These are phyloP conservation scores for Siniperca undulata DNA, from an alignment of 2,797 vertebrate genomes.

Conservation along the genomic window DNA sequence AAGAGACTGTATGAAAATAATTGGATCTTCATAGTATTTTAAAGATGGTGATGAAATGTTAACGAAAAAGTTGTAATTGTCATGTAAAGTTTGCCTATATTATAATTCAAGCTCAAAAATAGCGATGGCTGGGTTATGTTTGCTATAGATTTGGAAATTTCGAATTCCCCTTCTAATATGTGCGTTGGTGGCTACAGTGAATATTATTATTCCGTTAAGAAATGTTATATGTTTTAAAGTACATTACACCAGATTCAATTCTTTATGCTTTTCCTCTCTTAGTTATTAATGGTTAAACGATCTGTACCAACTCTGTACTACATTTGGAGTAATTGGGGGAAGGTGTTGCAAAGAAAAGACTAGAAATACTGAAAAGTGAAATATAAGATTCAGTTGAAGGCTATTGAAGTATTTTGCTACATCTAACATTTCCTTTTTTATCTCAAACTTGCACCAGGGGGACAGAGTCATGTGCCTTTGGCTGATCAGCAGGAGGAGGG, in stretches of 20 bases:
- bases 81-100: no score
- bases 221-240: not conserved
- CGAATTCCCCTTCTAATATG: not conserved
- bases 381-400: not conserved
- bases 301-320: not conserved
- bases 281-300: not conserved
- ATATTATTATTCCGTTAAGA: constrained; percentile 6
- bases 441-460: constrained; percentile 78
- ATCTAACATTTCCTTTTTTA: not conserved
- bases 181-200: not conserved
- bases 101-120: not conserved
- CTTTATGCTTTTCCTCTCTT: not conserved
- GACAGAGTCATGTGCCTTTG: constrained; percentile 86
- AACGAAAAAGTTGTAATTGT: no score
- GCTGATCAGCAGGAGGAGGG: constrained; percentile 76
- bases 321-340: not conserved
- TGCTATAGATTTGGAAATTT: not conserved
- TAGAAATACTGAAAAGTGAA: not conserved
- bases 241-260: not conserved
- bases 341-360: not conserved
- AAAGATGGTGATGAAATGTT: no score
- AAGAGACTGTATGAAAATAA: not conserved
- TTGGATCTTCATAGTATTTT: not conserved
- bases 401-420: not conserved
- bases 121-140: not conserved